A percentile compares a stretch with the other conserved stretches of the same genome.
Evolutionary conservation across 2,113 vertebrate genomes (phyloP).

Genomic region (Gnathonemus longibarbis): DNA sequence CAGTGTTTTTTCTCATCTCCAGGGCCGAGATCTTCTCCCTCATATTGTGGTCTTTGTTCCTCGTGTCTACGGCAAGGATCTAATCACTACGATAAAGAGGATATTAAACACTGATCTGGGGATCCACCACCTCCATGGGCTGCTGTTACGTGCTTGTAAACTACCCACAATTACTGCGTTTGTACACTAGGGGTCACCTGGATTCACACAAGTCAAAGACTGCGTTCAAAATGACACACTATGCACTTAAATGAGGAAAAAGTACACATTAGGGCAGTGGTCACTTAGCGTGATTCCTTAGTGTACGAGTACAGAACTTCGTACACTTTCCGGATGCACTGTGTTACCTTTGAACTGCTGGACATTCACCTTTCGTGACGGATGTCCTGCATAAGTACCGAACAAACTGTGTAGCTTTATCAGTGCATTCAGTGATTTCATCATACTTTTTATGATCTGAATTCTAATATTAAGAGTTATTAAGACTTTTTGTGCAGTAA

Average conservation of each 20-base stretch:
- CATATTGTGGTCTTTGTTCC: neutral
- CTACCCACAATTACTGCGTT: conserved; percentile 20
- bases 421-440: neutral
- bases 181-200: neutral
- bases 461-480: neutral
- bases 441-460: neutral
- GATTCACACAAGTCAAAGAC: neutral
- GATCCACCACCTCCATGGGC: conserved; percentile 20
- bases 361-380: neutral
- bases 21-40: neutral
- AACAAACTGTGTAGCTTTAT: neutral
- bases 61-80: neutral
- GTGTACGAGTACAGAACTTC: neutral
- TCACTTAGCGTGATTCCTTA: conserved; percentile 13
- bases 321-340: neutral
- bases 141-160: conserved; percentile 25
- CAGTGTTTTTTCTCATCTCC: neutral
- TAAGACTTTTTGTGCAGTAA: no score
- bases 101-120: conserved; percentile 24
- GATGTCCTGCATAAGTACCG: neutral
- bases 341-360: neutral
- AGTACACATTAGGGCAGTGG: neutral
- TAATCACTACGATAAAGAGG: conserved; percentile 17
- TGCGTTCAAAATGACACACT: neutral
- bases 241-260: neutral